phyloP scores from a whole-genome alignment of 2,888 invertebrate genomes.

The Spodoptera picta region DNA sequence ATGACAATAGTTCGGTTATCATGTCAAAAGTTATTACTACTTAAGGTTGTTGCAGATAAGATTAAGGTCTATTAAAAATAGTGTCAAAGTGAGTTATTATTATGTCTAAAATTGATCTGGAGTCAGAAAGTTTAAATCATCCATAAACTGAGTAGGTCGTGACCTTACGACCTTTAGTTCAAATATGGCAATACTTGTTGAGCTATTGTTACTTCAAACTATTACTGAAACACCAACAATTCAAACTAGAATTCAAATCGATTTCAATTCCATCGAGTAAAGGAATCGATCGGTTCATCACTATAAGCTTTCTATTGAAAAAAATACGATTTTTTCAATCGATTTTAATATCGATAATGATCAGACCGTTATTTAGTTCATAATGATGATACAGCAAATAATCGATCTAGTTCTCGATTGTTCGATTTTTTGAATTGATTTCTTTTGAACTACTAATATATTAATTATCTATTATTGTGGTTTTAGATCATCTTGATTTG shows the following conservation, averaged over 20 bases:
- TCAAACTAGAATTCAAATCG: slow-evolving; percentile 23
- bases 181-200: slow-evolving; percentile 22
- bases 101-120: too few relatives aligned
- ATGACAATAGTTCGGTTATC: too few relatives aligned
- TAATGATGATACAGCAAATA: slow-evolving; percentile 71
- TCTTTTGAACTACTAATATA: slow-evolving; percentile 55
- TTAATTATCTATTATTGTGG: slow-evolving; percentile 34
- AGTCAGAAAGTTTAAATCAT: slow-evolving; percentile 11
- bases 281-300: slow-evolving; percentile 47
- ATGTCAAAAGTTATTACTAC: too few relatives aligned
- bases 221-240: slow-evolving; percentile 34
- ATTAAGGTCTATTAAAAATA: too few relatives aligned
- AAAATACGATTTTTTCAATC: slow-evolving; percentile 71
- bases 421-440: slow-evolving; percentile 73
- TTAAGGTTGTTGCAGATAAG: too few relatives aligned
- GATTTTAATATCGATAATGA: slow-evolving; percentile 64
- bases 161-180: slow-evolving; percentile 34
- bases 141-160: slow-evolving; percentile 20
- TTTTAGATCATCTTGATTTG: slow-evolving; percentile 39
- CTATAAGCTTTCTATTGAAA: slow-evolving; percentile 34
- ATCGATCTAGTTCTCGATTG: slow-evolving; percentile 76
- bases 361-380: slow-evolving; percentile 65
- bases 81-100: too few relatives aligned
- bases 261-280: slow-evolving; percentile 19
- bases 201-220: slow-evolving; percentile 24